These are phyloP conservation scores for Prinia subflava DNA, from an alignment of 2,113 vertebrate genomes.

Conservation along the genomic window DNA sequence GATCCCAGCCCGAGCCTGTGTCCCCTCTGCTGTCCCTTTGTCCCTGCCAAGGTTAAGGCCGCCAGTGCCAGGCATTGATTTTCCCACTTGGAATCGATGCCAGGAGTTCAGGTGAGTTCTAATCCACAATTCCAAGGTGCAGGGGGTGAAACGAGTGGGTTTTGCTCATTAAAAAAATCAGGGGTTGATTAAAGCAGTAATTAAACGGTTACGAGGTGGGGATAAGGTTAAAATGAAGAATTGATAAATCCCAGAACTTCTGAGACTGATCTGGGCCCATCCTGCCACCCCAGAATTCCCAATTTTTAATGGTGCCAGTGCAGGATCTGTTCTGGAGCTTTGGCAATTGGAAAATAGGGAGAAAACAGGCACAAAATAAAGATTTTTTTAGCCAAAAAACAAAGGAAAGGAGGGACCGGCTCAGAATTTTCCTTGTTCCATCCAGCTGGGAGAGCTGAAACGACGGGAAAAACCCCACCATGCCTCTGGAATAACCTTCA, in stretches of 20 bases:
- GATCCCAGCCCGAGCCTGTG: not conserved
- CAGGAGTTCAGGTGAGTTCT: not conserved
- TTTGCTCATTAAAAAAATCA: not conserved
- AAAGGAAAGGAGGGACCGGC: not conserved
- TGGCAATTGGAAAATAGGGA: accelerated
- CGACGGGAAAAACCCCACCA: accelerated
- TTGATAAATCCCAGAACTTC: not conserved
- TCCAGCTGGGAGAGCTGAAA: not conserved
- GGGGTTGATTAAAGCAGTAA: not conserved
- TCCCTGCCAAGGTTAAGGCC: not conserved
- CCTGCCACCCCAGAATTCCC: not conserved
- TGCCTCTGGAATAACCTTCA: accelerated
- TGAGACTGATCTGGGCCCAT: too few species aligned
- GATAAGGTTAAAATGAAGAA: not conserved
- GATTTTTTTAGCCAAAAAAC: not conserved
- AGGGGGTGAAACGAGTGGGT: not conserved
- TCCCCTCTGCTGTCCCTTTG: not conserved
- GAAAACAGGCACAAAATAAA: not conserved
- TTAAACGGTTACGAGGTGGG: not conserved
- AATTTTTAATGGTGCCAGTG: accelerated
- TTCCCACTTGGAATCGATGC: not conserved
- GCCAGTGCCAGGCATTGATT: slow-evolving; percentile 17
- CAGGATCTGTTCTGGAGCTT: not conserved
- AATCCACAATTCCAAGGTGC: not conserved
- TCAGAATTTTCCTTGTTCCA: not conserved